Percentiles rank a stretch among this genome's conserved stretches.
Conservation (phyloP, 2,113 vertebrate species). For the western clawed frog (Xenopus tropicalis) region DNA sequence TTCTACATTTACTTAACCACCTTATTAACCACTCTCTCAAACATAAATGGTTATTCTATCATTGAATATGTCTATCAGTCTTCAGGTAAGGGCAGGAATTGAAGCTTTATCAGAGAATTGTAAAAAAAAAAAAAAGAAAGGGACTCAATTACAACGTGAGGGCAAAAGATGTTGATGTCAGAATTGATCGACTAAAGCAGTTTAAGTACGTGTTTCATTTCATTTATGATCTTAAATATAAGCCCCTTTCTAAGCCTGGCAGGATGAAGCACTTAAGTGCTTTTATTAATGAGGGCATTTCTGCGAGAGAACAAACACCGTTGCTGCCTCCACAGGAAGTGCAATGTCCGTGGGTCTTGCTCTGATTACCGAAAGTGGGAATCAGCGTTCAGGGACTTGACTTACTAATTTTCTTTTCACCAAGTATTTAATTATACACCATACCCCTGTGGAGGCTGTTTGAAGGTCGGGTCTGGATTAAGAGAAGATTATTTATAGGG, state of each 20-base stretch:
- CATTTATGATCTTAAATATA: constrained; percentile 26
- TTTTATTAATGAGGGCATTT: constrained; percentile 40
- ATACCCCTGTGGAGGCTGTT: constrained; percentile 12
- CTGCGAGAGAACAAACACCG: constrained; percentile 34
- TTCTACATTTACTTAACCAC: no score
- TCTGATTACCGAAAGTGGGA: constrained; percentile 20
- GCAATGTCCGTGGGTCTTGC: constrained; percentile 31
- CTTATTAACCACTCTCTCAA: no score
- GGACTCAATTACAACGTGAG: constrained; percentile 2
- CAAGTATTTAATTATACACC: constrained; percentile 34
- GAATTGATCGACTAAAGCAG: constrained; percentile 23
- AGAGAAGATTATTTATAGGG: no score
- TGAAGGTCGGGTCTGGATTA: not conserved
- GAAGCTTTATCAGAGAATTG: no score
- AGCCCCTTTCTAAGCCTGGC: constrained; percentile 28
- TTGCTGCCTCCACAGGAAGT: constrained; percentile 30
- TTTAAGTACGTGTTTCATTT: constrained; percentile 45
- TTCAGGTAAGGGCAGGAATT: no score
- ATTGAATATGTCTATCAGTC: no score
- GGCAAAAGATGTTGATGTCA: constrained; percentile 8
- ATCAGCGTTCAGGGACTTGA: constrained; percentile 11
- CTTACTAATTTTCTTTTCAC: constrained; percentile 28
- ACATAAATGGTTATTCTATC: no score
- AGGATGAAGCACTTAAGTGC: constrained; percentile 39
- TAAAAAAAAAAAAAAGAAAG: constrained; percentile 6